Conservation (phyloP, 2,888 invertebrate genomes). For the Lepidonotus clava region DNA sequence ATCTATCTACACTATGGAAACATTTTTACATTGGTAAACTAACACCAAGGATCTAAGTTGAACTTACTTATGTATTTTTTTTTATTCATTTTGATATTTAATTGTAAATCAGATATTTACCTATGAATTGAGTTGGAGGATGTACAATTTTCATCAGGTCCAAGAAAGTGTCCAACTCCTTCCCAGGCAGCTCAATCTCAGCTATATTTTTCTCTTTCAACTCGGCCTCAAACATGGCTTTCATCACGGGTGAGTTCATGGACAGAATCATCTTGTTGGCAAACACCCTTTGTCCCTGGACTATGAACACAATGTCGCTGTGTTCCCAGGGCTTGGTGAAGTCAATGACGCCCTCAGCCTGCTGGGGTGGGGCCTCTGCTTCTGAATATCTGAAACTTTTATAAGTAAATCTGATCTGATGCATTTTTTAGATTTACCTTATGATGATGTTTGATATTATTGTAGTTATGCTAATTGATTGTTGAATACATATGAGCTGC, state of each 20-base stretch:
- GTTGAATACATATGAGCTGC: no score
- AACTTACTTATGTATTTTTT: not conserved
- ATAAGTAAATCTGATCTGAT: no score
- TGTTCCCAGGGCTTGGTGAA: slow-evolving; percentile 55
- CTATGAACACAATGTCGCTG: slow-evolving; percentile 38
- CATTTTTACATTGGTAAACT: not conserved
- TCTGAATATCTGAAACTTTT: no score
- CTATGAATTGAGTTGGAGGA: not conserved
- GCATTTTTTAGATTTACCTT: no score
- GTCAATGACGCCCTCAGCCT: no score
- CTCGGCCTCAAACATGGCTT: slow-evolving; percentile 47
- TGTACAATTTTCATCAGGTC: slow-evolving; percentile 40
- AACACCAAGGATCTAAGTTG: not conserved
- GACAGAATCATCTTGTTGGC: slow-evolving; percentile 47
- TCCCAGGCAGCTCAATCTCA: slow-evolving; percentile 50
- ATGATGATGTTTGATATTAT: no score
- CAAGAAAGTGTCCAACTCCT: slow-evolving; percentile 12
- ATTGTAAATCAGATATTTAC: not conserved
- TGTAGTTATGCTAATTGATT: no score
- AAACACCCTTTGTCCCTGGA: no score
- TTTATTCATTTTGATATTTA: no score
- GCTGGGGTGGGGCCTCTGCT: no score
- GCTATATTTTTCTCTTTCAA: slow-evolving; percentile 6
- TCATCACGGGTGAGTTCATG: slow-evolving; percentile 51
- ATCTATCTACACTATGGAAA: no score